phyloP scores from a whole-genome alignment of 2,797 vertebrate species.

The Erpetoichthys calabaricus region DNA sequence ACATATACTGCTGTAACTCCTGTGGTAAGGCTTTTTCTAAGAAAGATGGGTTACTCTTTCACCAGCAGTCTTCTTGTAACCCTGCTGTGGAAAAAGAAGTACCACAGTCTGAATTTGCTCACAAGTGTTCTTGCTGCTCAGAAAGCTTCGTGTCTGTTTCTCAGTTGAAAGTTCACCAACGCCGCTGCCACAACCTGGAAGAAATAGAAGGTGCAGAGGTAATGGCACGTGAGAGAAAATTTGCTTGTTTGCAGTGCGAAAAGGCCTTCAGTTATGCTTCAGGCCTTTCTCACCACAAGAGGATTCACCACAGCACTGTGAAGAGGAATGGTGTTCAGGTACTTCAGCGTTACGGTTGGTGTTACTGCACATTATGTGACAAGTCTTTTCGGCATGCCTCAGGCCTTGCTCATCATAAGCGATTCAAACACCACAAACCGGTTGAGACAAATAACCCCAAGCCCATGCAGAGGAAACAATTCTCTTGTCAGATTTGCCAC shows the following conservation, averaged over 20 bases:
- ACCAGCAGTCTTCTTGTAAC: too few species aligned
- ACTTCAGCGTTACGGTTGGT: background rate
- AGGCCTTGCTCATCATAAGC: too few species aligned
- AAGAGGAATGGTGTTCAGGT: too few species aligned
- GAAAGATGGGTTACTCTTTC: background rate
- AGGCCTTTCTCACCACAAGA: background rate
- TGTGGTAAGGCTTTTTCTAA: background rate
- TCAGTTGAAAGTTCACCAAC: background rate
- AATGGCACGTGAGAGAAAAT: background rate
- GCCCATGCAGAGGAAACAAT: too few species aligned
- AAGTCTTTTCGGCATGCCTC: too few species aligned
- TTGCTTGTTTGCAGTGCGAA: background rate
- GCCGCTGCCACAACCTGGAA: background rate
- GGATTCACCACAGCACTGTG: background rate
- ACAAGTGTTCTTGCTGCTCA: background rate
- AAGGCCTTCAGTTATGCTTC: background rate
- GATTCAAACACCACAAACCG: too few species aligned
- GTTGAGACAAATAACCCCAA: too few species aligned
- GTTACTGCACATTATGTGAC: slow-evolving; percentile 13
- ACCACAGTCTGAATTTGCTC: background rate
- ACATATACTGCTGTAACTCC: background rate
- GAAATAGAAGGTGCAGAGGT: background rate
- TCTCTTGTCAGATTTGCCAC: too few species aligned
- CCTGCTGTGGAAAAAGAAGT: background rate
- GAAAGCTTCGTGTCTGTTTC: background rate